Evolutionary conservation across 2,888 invertebrate species (phyloP), one percentile per base, ranked within the genome.

Genomic region (Stomorhina lunata): DNA sequence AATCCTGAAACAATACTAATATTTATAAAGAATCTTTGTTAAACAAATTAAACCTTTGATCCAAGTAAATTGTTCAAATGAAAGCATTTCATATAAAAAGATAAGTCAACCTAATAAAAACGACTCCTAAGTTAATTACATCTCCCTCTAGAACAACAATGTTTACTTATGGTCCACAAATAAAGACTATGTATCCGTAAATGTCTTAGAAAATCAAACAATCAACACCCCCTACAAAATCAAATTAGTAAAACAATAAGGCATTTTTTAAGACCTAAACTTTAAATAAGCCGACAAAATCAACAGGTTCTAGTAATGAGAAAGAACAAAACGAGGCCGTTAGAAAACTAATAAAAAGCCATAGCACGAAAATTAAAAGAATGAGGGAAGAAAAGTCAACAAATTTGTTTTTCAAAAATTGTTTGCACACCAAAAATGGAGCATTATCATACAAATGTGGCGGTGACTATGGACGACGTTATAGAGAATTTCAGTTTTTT

Each of bases 391-490:
- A 65, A 68, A 68, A 37, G 32, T 40, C 65, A 32, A 79, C 57
- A 79, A 50, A 50, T 57, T 45, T 40, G 20, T 57, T 34, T 55
- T 59, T 5, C 15, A 73, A 55, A 57, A 78, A 75, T 48, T 84
- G 75, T 81, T 81, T 81, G 69, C 68, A 69, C 72, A 66, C 84
- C 84, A 81, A 84, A 84, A 84, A 84, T 81, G 84, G 84, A 84
- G 79, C 84, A 81, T 63, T 71, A 61, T 37, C 40, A 37, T 15
- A 48, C 57, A 50, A 57, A 71, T 45, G 34, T 40, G 40, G 40
- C 40, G 37, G 45, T 37, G 43, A n/a, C n/a, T n/a, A n/a, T n/a
- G n/a, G n/a, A n/a, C n/a, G n/a, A n/a, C n/a, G n/a, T 3, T 68
- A 53, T 17, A 40, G 25, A 12, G 34, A n/a, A n/a, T n/a, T 57